These are phyloP conservation scores for Bungarus multicinctus DNA, from an alignment of 2,113 vertebrate genomes.

Conservation along the genomic window DNA sequence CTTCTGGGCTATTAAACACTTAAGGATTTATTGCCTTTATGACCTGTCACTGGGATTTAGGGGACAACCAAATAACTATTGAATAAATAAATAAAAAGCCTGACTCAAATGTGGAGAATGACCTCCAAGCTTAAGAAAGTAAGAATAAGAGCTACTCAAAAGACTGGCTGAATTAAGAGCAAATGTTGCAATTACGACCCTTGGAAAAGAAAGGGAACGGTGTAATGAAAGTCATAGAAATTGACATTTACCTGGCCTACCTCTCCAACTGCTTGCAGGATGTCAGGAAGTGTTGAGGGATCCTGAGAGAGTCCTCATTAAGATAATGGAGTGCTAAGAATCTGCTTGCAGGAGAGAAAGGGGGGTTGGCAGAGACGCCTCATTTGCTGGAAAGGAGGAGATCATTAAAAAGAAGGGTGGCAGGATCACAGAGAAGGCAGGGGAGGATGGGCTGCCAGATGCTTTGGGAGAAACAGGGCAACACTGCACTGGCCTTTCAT, in stretches of 20 bases:
- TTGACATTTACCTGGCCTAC: background rate
- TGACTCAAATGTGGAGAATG: background rate
- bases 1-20: background rate
- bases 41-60: background rate
- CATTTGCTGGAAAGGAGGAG: conserved; percentile 55
- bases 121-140: background rate
- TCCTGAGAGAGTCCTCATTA: conserved; percentile 51
- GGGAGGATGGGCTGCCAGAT: background rate
- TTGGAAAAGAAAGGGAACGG: background rate
- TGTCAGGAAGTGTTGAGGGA: background rate
- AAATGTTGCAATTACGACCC: background rate
- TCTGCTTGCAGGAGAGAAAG: conserved; percentile 62
- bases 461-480: background rate
- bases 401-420: conserved; percentile 54
- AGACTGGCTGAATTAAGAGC: background rate
- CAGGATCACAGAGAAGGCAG: conserved; percentile 22
- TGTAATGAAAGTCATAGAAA: background rate
- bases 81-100: background rate
- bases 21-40: background rate
- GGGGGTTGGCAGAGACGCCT: conserved; percentile 39
- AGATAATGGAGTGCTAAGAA: conserved; percentile 63
- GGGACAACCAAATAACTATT: background rate
- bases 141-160: background rate
- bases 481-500: background rate
- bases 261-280: conserved; percentile 15